phyloP scores from a whole-genome alignment of 2,113 vertebrate genomes.

The Hipposideros armiger region DNA sequence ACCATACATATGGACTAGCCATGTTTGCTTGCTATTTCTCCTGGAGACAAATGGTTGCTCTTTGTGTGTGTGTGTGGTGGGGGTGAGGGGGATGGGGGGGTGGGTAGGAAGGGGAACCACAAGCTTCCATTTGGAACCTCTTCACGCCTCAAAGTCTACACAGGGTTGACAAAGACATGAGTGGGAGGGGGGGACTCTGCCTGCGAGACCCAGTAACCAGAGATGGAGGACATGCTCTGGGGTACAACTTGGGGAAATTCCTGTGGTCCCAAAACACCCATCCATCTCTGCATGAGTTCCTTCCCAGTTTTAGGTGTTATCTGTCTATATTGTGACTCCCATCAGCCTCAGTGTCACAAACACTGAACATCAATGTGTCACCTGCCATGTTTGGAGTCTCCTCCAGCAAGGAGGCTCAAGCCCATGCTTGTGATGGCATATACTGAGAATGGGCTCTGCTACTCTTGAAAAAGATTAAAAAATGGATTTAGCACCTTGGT shows the following conservation, averaged over 20 bases:
- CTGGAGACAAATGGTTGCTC: neutral
- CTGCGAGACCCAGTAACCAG: neutral
- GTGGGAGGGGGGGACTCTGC: neutral
- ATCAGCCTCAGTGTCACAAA: neutral
- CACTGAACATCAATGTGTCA: neutral
- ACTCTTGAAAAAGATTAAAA: neutral
- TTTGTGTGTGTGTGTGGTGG: neutral
- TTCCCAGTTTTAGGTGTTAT: neutral
- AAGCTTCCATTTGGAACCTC: neutral
- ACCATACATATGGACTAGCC: neutral
- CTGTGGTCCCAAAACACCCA: neutral
- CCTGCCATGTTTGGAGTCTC: neutral
- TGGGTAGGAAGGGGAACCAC: no score
- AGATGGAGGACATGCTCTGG: neutral
- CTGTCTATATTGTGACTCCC: neutral
- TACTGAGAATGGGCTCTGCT: neutral
- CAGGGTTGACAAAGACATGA: neutral
- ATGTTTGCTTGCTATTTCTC: neutral
- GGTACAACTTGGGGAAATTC: neutral
- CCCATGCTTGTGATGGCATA: neutral
- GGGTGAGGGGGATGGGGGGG: neutral
- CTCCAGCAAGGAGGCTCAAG: neutral
- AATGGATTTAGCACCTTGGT: constrained; percentile 43
- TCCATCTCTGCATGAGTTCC: neutral
- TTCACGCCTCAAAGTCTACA: neutral